Base-by-base conservation (phyloP, 2,113 vertebrate species). In the Nycticebus coucang region DNA sequence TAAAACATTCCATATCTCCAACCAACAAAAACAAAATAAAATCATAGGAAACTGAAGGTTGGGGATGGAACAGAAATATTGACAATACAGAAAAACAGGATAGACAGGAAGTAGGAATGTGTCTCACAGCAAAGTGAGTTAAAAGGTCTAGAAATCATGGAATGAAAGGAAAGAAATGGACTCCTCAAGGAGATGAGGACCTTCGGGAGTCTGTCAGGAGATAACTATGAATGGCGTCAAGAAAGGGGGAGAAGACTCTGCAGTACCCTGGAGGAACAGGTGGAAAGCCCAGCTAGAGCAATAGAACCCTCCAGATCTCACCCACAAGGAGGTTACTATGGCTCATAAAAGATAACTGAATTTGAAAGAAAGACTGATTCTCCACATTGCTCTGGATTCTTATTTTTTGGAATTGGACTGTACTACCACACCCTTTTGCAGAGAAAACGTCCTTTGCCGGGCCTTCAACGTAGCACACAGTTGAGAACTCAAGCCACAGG, bases 351-450 rank as follows among this genome's bases (percentile, higher is more conserved):
- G 6, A 14, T 15, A 81, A 72, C 1, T 53, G 64, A 91, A 6
- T 26, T 59, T 60, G 15, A 68, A 74, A 55, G 71, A 57, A 87
- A 92, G 50, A 59, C 11, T 53, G 62, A 26, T 15, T 69, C 30
- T 83, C 88, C 21, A 74, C 9, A 72, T 94, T 97, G 94, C 12
- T 95, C 64, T 80, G 66, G 30, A 55, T 30, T 94, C 10, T 74
- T 7, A 1, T 66, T 59, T 59, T 81, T 93, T 19, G 24, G 24
- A 85, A 82, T 24, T n/a, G 15, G 6, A 37, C 11, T 55, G 83
- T 37, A 53, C 28, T n/a, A 7, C 35, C 68, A 14, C 28, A 89
- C 7, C 2, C 7, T 83, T 64, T 82, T 11, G 13, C 18, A 33
- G 33, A 22, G 5, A 0, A 93, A 79, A 89, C 0, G 11, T 5